Base-by-base conservation (phyloP, 2,888 invertebrate genomes). In the Nomada ferruginata region DNA sequence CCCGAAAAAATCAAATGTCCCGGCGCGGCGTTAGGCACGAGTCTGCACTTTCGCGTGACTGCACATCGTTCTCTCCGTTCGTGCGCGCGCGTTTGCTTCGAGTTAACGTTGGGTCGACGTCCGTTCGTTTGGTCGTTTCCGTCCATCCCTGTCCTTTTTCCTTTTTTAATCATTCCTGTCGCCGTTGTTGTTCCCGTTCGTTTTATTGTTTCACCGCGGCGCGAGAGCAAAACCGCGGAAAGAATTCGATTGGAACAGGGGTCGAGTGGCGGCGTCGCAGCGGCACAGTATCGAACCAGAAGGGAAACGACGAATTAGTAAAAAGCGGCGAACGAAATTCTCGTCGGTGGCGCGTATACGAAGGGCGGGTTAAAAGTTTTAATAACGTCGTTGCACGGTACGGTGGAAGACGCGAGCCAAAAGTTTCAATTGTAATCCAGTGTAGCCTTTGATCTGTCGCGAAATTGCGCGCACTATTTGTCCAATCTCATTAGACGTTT, bases 1-100 rank as follows among this genome's bases (percentile, higher is more conserved):
- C 61, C 55, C 42, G 73, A 42, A 59, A 69, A 63, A 82, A 66
- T 76, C 61, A 64, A 63, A 76, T 76, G 72, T 81, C 63, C 63
- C 53, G 44, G 53, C n/a, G 36, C 44, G 29, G 55, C n/a, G 61
- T 71, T 63, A 60, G 61, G 82, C 57, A 53, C 63, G 71, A 44
- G 57, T 57, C 18, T 53, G 71, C 61, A 65, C 63, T 72, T 81
- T 80, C 71, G 57, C 76, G 61, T 53, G 60, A 36, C 18, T 77
- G 66, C 65, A 73, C 77, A 73, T 53, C 53, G 60, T 20, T 50
- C 53, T 52, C 44, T 63, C 50, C 66, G 13, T 23, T 47, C 69
- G 36, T 52, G 42, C 47, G 59, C 44, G 20, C 29, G 29, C n/a
- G 26, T n/a, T 11, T 15, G 50, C 18, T 61, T 53, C 55, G 44